Evolutionary conservation across 2,888 invertebrate species (phyloP), one percentile per base, ranked within the genome.

Genomic region (Unio delphinus): DNA sequence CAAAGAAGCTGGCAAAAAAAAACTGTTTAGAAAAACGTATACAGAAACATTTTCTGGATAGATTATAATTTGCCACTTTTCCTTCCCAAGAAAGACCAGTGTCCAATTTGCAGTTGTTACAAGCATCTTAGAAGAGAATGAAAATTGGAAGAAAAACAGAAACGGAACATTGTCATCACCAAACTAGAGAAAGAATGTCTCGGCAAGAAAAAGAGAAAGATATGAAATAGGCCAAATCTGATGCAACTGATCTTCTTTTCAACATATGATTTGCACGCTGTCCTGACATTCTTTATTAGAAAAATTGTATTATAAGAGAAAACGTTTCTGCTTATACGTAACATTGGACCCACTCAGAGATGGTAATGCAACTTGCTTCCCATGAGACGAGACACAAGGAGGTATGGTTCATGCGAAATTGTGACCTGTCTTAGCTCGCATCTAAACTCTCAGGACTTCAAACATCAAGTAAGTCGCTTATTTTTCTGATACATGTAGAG

Each of bases 221-320:
- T 55, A 70, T 64, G 59, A 55, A 68, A 26, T 18, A 0, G 3
- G 45, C 65, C 4, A 65, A 65, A 30, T 54, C 26, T 20, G 57
- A 70, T 28, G 26, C 67, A 26, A 59, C n/a, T 2, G 65, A 3
- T 61, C 56, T 65, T 55, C 60, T 45, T 45, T 45, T 61, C 67
- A 55, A 61, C 70, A 62, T 73, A 67, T 70, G 74, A 71, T 17
- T 18, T 71, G 28, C 56, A 74, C n/a, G 70, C 71, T 58, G 69
- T 71, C 0, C 30, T 74, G 30, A 5, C 67, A n/a, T 62, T 26
- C 57, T 28, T 30, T 62, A 17, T 67, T 76, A 8, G 63, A 74
- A 17, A 67, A 72, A 54, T 54, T 74, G 5, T 72, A 74, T 65
- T 76, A 74, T 66, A 74, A 74, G 61, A 18, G 69, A n/a, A 69